Base-by-base conservation (phyloP, 2,113 vertebrate genomes). In the Jaculus jaculus region DNA sequence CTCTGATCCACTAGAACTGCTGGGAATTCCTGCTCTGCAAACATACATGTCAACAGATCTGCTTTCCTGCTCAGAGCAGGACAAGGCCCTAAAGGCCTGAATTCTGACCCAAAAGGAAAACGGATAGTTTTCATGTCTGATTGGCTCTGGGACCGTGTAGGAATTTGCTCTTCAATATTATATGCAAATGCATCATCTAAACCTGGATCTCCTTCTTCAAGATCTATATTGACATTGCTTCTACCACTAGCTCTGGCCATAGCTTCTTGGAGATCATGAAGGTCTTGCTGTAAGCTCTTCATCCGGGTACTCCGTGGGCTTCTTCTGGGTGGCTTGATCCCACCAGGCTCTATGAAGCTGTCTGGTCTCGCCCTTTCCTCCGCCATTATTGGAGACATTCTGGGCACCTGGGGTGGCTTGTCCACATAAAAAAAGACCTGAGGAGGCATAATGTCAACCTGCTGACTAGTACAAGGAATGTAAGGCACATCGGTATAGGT, bases 81-180 rank as follows among this genome's bases (percentile, higher is more conserved):
- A 94, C 98, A 99, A 1, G 99, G 99, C 26, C 99, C 99, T 24
- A 99, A 97, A 1, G 99, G 99, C 34, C 98, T 98, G 94, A 99
- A 99, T 97, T 99, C 99, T 0, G 99, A 99, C 80, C 99, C 98
- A 0, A 97, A 98, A 90, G 98, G 98, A 94, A 98, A 98, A n/a
- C 96, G 95, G 28, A 98, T 97, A 61, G 98, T 98, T 95, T 99
- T 99, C 97, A 99, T 98, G 71, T 99, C 99, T 0, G 89, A 99
- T 96, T 99, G 99, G 97, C 99, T 99, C 89, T 98, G 98, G 0
- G 98, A 98, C 0, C 98, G 97, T 79, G 98, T 99, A 34, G 99
- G 99, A 37, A 98, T 96, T 89, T 98, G 98, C 0, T 99, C 98
- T 79, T 98, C 98, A 89, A 98, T 98, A 83, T 96, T 97, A 0